Conservation (phyloP, 2,113 vertebrate species). For the Penelope pileata region DNA sequence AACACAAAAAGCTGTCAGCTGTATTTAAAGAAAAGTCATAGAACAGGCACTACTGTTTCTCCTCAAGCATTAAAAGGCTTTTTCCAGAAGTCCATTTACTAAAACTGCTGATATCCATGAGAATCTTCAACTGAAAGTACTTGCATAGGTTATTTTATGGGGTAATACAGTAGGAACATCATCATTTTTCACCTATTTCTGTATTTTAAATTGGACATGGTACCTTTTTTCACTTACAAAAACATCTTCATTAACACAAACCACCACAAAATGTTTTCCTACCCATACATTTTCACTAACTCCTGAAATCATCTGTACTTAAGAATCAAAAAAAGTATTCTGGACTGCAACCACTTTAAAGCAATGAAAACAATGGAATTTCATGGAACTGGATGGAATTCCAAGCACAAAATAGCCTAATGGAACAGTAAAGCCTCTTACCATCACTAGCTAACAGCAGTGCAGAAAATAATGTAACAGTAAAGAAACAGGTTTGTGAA, state of each 20-base stretch:
- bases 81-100: background rate
- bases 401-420: background rate
- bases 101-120: background rate
- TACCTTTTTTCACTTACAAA: background rate
- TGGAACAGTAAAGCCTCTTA: background rate
- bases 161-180: background rate
- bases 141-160: background rate
- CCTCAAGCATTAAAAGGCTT: background rate
- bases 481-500: background rate
- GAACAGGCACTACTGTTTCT: background rate
- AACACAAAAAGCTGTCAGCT: background rate
- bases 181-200: rapidly evolving
- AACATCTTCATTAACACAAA: background rate
- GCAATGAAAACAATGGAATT: background rate
- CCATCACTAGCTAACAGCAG: background rate
- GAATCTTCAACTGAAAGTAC: background rate
- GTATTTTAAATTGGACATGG: background rate
- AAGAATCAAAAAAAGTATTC: background rate
- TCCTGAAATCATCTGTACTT: background rate
- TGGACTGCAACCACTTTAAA: background rate
- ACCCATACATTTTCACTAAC: background rate
- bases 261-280: background rate
- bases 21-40: background rate
- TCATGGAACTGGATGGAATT: background rate
- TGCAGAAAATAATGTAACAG: background rate